Percentiles rank a stretch among this genome's conserved stretches.
Evolutionary conservation across 2,113 vertebrate species (phyloP).

Genomic region (Nasalis larvatus): DNA sequence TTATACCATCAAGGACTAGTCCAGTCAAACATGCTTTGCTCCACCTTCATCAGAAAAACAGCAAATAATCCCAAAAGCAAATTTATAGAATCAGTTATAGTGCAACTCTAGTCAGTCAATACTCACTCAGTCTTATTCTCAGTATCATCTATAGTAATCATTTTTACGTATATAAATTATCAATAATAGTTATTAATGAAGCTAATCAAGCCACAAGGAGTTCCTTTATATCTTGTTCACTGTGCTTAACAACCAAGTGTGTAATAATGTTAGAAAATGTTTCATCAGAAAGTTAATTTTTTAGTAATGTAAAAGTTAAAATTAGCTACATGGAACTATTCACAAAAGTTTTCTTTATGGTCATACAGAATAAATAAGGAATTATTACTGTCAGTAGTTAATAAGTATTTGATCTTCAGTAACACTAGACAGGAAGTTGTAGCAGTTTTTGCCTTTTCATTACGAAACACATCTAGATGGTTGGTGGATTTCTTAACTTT

Average conservation of each 20-base stretch:
- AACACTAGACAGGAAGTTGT: background rate
- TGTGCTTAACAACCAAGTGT: background rate
- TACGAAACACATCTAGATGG: background rate
- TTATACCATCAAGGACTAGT: constrained; percentile 22
- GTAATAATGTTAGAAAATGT: constrained; percentile 19
- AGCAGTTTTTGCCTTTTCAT: background rate
- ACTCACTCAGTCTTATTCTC: background rate
- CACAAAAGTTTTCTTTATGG: background rate
- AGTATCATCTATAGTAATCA: background rate
- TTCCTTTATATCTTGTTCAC: background rate
- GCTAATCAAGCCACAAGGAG: background rate
- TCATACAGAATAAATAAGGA: background rate
- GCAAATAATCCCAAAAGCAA: constrained; percentile 1
- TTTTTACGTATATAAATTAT: background rate
- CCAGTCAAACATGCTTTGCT: background rate
- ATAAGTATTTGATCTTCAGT: background rate
- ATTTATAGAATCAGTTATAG: background rate
- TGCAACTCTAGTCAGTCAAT: background rate
- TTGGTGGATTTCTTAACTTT: background rate
- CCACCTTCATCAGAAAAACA: background rate
- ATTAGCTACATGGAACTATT: background rate
- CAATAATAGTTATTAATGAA: background rate
- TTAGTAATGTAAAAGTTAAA: constrained; percentile 27
- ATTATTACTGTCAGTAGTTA: background rate
- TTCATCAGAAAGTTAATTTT: background rate